These are phyloP conservation scores for Netelia virgata DNA, from an alignment of 2,888 invertebrate species.

Conservation along the genomic window DNA sequence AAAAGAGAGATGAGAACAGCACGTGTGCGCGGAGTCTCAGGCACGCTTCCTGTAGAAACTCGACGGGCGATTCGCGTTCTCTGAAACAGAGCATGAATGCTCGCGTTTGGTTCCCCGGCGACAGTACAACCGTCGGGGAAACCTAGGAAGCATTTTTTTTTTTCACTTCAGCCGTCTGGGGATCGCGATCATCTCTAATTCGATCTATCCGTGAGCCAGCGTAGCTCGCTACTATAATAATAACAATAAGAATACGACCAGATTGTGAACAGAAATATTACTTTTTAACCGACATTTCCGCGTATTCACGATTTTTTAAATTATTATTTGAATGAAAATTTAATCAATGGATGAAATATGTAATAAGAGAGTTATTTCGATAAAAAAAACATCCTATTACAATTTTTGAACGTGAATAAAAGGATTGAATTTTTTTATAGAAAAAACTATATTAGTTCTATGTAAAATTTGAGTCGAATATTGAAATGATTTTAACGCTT, in stretches of 20 bases:
- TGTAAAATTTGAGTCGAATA: background rate
- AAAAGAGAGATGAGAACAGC: slow-evolving; percentile 24
- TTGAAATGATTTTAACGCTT: background rate
- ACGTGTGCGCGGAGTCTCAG: slow-evolving; percentile 38
- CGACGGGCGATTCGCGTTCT: slow-evolving; percentile 75
- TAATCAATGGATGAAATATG: background rate
- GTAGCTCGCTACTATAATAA: background rate
- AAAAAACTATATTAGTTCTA: background rate
- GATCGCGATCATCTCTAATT: slow-evolving; percentile 25
- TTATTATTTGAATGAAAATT: background rate
- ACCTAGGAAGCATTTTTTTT: slow-evolving; percentile 76
- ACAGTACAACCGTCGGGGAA: slow-evolving; percentile 76
- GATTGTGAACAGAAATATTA: background rate
- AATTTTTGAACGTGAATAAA: background rate
- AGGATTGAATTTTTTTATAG: background rate
- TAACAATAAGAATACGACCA: background rate
- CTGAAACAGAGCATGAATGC: slow-evolving; percentile 83
- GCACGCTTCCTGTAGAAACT: slow-evolving; percentile 82
- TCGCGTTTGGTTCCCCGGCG: slow-evolving; percentile 71
- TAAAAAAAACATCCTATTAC: too few relatives aligned
- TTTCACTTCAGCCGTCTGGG: slow-evolving; percentile 34
- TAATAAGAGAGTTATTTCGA: background rate
- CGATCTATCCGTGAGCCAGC: slow-evolving; percentile 27
- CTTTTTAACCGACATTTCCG: background rate
- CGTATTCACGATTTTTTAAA: too few relatives aligned